Base-by-base conservation (phyloP, 2,797 vertebrate species). In the Buceros bicornis region DNA sequence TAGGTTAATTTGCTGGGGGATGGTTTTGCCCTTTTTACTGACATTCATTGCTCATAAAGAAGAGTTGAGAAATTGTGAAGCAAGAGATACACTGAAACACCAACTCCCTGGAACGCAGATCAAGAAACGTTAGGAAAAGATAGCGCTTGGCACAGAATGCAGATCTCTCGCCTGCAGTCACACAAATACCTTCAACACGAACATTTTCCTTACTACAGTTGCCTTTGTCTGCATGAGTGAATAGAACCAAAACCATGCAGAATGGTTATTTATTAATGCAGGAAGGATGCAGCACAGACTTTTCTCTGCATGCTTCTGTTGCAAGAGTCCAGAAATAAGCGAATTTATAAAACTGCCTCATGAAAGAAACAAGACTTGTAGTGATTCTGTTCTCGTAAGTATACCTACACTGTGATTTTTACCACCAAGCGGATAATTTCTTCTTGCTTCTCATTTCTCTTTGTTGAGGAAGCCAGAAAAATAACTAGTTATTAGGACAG, bases 201-300 rank as follows among this genome's bases (percentile, higher is more conserved):
- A 87, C 54, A 60, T 78, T 80, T 87, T 91, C 82, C 91, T 96
- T 93, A 56, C 45, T 62, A 37, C 60, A 94, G 61, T 67, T 94
- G 78, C 77, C 70, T 95, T 93, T 95, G 90, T 72, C 67, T 97
- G 78, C 72, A n/a, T 77, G 61, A 89, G 57, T 43, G 51, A 94
- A 90, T 95, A 96, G 82, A 96, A 82, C 43, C 43, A 87, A 80
- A 97, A 93, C 6, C 88, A 72, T 56, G 53, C 80, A 88, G 61
- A 89, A 97, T 71, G 83, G 93, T 97, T 98, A 97, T 96, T 97
- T 97, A 97, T 97, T 97, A 94, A 96, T 62, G 65, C 83, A 94
- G 58, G 84, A 92, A 78, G 21, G 70, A 79, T 66, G 61, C 81
- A 72, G 90, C 51, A 47, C 9, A 88, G 78, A 69, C 48, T 50